Base-by-base conservation (phyloP, 23 tunicate genomes). In the Pegea sp. region DNA sequence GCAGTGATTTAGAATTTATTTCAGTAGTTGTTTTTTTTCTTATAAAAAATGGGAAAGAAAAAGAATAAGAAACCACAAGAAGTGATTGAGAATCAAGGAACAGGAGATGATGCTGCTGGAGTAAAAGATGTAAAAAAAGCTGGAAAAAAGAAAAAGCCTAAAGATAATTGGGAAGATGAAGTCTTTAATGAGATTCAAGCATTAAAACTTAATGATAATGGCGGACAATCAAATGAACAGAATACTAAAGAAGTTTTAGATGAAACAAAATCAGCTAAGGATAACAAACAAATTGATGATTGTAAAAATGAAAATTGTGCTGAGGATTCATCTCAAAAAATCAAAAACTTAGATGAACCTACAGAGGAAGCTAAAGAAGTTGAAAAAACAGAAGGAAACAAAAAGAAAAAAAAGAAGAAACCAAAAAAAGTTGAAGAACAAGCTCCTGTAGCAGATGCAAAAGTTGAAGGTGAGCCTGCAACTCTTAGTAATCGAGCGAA, bases 351-450 rank as follows among this genome's bases (percentile, higher is more conserved):
- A 3, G 42, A 48, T 1, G 75, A 46, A 3, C 31, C 58, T 1
- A 42, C 42, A 7, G 59, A 33, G 5, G 31, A 44, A 43, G 58
- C 31, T 53, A 31, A 55, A 55, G 48, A 61, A 52, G n/a, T 22
- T 1, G 58, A 63, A 22, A 63, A 72, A 58, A 8, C 51, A 42
- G 20, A 33, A 4, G 54, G 49, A 4, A 27, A 62, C 7, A 29
- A 29, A 4, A 51, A 59, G 22, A 76, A 64, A 21, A 75, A 76
- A 50, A 52, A 62, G 21, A 78, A 90, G 42, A 77, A 90, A 54
- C 56, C 57, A 42, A 90, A 90, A 63, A 62, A 66, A 49, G 56
- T 21, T 13, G 31, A 62, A 42, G 63, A 69, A 34, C n/a, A n/a
- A 26, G 60, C 42, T 42, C 26, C 56, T 7, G 23, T 21, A 51